Evolutionary conservation across 2,888 invertebrate species (phyloP).

Genomic region (Tribolium freemani): DNA sequence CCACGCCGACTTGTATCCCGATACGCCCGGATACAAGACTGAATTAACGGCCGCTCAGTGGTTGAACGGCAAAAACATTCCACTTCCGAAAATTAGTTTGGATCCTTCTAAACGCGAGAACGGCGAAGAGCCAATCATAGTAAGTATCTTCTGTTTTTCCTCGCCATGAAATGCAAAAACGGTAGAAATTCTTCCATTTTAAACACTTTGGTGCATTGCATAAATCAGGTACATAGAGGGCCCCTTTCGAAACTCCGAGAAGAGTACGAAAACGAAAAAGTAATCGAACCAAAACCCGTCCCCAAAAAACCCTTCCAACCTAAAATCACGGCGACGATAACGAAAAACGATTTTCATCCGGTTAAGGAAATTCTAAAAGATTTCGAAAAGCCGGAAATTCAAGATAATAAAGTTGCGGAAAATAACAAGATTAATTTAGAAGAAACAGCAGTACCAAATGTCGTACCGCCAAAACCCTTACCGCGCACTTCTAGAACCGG

Average conservation of each 20-base stretch:
- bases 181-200: neutral
- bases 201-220: constrained; percentile 1
- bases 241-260: constrained; percentile 70
- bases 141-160: constrained; percentile 64
- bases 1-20: constrained; percentile 94
- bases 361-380: constrained; percentile 76
- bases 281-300: constrained; percentile 64
- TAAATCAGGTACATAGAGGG: constrained; percentile 72
- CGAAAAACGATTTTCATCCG: constrained; percentile 68
- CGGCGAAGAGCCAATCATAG: constrained; percentile 75
- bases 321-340: constrained; percentile 67
- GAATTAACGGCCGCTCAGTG: constrained; percentile 86
- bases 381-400: constrained; percentile 69
- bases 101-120: constrained; percentile 82
- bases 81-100: constrained; percentile 86
- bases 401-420: constrained; percentile 50
- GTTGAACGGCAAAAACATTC: constrained; percentile 82
- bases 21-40: constrained; percentile 86
- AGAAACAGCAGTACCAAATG: constrained; percentile 64
- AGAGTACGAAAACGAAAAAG: constrained; percentile 66
- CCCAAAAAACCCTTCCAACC: constrained; percentile 54
- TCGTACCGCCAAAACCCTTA: constrained; percentile 82
- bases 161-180: too few species aligned
- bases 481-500: constrained; percentile 81
- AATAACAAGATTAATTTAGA: constrained; percentile 63